A percentile compares a stretch with the other conserved stretches of the same genome.
These are phyloP conservation scores for Glaucomys volans DNA, from an alignment of 2,113 vertebrate genomes.

Conservation along the genomic window DNA sequence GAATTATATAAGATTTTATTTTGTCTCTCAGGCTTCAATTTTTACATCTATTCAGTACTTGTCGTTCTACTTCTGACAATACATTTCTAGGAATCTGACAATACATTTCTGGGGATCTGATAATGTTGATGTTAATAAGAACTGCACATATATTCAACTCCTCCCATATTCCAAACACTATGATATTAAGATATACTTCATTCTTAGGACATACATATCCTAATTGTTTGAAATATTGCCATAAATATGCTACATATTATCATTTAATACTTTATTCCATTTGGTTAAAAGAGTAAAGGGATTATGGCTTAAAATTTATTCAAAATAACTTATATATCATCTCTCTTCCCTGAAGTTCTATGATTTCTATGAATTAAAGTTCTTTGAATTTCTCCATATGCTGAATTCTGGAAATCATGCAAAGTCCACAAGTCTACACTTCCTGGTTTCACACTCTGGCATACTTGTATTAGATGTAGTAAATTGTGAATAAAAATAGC, in stretches of 20 bases:
- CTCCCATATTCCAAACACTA: background rate
- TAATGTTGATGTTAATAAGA: background rate
- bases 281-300: background rate
- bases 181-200: background rate
- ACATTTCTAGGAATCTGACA: background rate
- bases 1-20: background rate
- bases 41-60: background rate
- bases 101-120: background rate
- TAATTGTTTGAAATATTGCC: background rate
- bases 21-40: background rate
- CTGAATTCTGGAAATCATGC: background rate
- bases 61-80: background rate
- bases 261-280: background rate
- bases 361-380: background rate
- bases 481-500: background rate
- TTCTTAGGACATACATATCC: background rate
- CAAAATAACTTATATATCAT: conserved; percentile 7
- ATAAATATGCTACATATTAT: background rate
- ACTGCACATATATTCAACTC: background rate
- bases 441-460: background rate
- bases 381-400: background rate
- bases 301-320: background rate
- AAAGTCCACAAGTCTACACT: background rate
- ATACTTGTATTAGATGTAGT: background rate
- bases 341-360: background rate